Evolutionary conservation across 2,797 vertebrate genomes (phyloP), one percentile per base, ranked within the genome.

Genomic region (Pipistrellus pygmaeus): DNA sequence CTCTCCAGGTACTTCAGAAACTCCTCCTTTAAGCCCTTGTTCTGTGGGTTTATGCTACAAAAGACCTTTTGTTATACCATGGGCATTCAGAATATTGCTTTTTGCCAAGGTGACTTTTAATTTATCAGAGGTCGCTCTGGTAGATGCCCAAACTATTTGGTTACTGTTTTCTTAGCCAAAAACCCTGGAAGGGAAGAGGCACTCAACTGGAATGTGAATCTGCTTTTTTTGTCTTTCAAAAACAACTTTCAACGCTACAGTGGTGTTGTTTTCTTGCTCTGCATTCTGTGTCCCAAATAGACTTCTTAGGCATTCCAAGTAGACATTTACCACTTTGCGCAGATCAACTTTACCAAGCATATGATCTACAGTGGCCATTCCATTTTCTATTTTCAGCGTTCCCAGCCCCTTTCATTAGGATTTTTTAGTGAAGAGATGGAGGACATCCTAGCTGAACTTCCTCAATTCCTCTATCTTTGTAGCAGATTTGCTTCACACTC

Each of bases 81-180:
- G 57, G 44, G 73, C 44, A 57, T 77, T 92, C 2, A 21, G 75
- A 93, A 41, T 23, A 5, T 7, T 76, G 53, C 84, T 88, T 90
- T 81, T 93, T 91, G 94, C 93, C 93, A 94, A 91, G 81, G 76
- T 77, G 48, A 85, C 81, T 95, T 95, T 90, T 95, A 84, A 91
- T 94, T 96, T 95, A 87, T 91, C 77, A 62, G 73, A 71, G 32
- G 64, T 62, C 66, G 75, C 72, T 48, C 53, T 86, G 78, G 57
- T 91, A 51, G n/a, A 64, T 71, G 25, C 23, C 69, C 73, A 78
- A 85, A 55, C 77, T 82, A 66, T 93, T 95, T 11, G 32, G 21
- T 87, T 91, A 77, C 62, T 75, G 35, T 88, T 85, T 91, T 87
- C 93, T 92, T 53, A 44, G 95, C 76, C 76, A 87, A 87, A 92